Conservation (phyloP, 1,140 invertebrate genomes). For the Eubasilissa regina region DNA sequence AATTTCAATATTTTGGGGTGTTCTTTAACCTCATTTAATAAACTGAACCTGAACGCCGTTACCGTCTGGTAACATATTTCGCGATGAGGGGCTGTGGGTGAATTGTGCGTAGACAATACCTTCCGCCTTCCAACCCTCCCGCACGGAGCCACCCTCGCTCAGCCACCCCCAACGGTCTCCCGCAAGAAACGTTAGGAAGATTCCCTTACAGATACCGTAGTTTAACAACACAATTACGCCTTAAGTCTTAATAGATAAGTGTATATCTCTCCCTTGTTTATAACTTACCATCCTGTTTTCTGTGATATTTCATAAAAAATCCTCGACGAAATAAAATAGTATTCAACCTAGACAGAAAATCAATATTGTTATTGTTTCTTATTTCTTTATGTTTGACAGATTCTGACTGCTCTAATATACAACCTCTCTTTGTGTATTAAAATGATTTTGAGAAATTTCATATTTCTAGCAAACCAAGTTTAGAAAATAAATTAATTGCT, state of each 20-base stretch:
- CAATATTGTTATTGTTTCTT: too few species aligned
- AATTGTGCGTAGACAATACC: constrained; percentile 31
- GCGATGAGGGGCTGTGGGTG: constrained; percentile 7
- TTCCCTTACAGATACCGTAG: constrained; percentile 22
- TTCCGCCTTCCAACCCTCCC: neutral
- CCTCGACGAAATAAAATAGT: neutral
- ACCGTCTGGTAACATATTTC: constrained; percentile 27
- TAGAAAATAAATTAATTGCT: too few species aligned
- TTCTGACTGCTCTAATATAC: too few species aligned
- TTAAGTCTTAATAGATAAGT: constrained; percentile 37
- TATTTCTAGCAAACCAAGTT: too few species aligned
- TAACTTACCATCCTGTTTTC: neutral
- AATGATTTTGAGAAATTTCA: too few species aligned
- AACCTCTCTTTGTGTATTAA: too few species aligned
- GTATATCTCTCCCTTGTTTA: constrained; percentile 29
- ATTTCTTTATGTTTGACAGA: too few species aligned
- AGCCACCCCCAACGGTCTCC: neutral
- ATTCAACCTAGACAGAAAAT: neutral
- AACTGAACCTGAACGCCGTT: constrained; percentile 3
- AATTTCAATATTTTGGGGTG: too few species aligned
- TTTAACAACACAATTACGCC: constrained; percentile 43
- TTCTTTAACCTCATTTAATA: neutral
- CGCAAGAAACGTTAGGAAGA: constrained; percentile 34
- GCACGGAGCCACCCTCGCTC: neutral
- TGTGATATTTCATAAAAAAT: constrained; percentile 19